phyloP scores from a whole-genome alignment of 2,888 invertebrate genomes.

The Scelioninae gen. 2 region DNA sequence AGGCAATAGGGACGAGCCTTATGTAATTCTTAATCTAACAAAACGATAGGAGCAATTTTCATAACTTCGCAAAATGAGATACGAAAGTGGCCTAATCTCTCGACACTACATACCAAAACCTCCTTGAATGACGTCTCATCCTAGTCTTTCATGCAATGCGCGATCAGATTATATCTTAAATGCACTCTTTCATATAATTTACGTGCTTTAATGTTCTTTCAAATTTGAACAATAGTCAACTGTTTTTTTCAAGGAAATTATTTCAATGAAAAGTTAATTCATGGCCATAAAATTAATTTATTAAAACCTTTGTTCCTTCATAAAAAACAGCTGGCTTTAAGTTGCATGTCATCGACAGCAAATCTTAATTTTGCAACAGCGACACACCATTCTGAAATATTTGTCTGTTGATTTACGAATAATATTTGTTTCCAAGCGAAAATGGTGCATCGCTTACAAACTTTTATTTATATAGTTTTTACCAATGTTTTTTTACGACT shows the following conservation, averaged over 20 bases:
- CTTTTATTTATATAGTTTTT: conserved; percentile 32
- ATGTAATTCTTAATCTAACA: conserved; percentile 74
- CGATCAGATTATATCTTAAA: conserved; percentile 38
- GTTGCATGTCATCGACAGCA: conserved; percentile 43
- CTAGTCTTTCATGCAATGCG: conserved; percentile 48
- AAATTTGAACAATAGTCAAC: conserved; percentile 8
- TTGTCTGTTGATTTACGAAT: background rate
- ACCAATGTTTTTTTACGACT: conserved; percentile 38
- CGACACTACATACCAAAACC: conserved; percentile 47
- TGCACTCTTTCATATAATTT: conserved; percentile 49
- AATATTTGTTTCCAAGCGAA: background rate
- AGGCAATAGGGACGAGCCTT: conserved; percentile 72
- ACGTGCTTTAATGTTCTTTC: conserved; percentile 43
- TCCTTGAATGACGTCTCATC: conserved; percentile 35
- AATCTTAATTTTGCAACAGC: conserved; percentile 38
- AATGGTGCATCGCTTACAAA: conserved; percentile 24
- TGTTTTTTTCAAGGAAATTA: conserved; percentile 11
- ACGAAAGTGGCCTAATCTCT: conserved; percentile 56
- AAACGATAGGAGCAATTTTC: conserved; percentile 68
- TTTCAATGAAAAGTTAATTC: background rate
- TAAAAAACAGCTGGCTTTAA: background rate
- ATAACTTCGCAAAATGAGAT: conserved; percentile 29
- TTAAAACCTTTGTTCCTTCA: too few species aligned
- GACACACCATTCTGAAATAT: conserved; percentile 15
- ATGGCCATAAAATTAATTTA: background rate